Base-by-base conservation (phyloP, 2,797 vertebrate genomes). In the Trachops cirrhosus region DNA sequence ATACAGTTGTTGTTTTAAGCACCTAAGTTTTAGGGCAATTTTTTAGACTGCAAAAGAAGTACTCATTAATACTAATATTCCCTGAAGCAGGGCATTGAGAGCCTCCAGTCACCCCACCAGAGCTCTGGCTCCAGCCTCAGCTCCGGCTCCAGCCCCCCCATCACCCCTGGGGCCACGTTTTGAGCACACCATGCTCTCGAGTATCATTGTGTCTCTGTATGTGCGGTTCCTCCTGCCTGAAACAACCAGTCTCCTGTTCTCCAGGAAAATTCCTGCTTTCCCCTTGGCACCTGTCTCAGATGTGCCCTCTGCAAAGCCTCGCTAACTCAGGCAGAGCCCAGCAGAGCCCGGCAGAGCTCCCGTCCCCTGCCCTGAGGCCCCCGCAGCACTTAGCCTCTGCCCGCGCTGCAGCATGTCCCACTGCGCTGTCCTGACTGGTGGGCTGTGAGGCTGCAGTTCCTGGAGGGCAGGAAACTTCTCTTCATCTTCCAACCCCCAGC, bases 321-420 rank as follows among this genome's bases (percentile, higher is more conserved):
- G 52, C 52, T 64, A 18, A 46, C 46, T 48, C 48, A 10, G n/a
- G n/a, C n/a, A n/a, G n/a, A n/a, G n/a, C n/a, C n/a, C n/a, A n/a
- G n/a, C n/a, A n/a, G n/a, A n/a, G 10, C 48, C 2, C 22, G 94
- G 57, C 34, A 15, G 46, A 52, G 41, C 22, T 12, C 50, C 52
- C 46, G 32, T 32, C 44, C 12, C 9, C 3, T 8, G 18, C 32
- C n/a, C 11, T 37, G 22, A 48, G 74, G 73, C 48, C 70, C 48
- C 48, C 7, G 1, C 29, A 24, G 37, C 0, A 2, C 77, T 37
- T 41, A 19, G 50, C 24, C 37, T 62, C 73, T 39, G 11, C n/a
- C 21, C 15, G 4, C 18, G 8, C 48, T 9, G 2, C 0, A 6
- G 3, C 4, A 4, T 0, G 7, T 9, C 32, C 26, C 4, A 0